Base-by-base conservation (phyloP, 2,888 invertebrate species). In the Eurytoma adleriae region DNA sequence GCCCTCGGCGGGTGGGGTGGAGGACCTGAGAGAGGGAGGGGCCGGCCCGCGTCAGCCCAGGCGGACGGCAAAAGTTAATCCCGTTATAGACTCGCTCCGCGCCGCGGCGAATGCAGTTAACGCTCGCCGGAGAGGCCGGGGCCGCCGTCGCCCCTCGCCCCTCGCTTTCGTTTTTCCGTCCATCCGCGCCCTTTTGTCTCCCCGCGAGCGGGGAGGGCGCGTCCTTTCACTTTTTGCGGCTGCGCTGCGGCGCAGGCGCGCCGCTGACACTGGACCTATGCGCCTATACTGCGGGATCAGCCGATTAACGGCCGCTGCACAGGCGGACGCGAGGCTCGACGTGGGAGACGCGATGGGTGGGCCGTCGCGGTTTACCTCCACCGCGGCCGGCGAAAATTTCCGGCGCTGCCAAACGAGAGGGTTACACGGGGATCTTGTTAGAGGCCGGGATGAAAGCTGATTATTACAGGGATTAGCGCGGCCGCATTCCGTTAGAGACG, bases 21-120 rank as follows among this genome's bases (percentile, higher is more conserved):
- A 72, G 78, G 66, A 78, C 71, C 77, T 56, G 64, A 24, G n/a
- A 24, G 18, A 70, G 10, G 52, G 72, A 30, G 27, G 50, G 68
- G 13, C 48, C 20, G 10, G 12, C 27, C 7, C 13, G 62, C 48
- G 18, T 59, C n/a, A 12, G 18, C 20, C 20, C 18, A n/a, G 50
- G 50, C 10, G 50, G 14, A 14, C 40, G 54, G 1, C 52, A 56
- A 61, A 59, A 64, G 68, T 68, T 79, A 79, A 74, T 79, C 79
- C 70, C 62, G 79, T 79, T 79, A 70, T 24, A 24, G 24, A 24
- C 24, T 24, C 24, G 50, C 18, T 7, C 7, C 40, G 2, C 30
- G n/a, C 14, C 20, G 57, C 70, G 66, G 57, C 70, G 71, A 71
- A 71, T 59, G 72, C 59, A 67, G 67, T 64, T 66, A 64, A 27